These are phyloP conservation scores for Amphiprion percula DNA, from an alignment of 2,113 vertebrate species.

Conservation along the genomic window DNA sequence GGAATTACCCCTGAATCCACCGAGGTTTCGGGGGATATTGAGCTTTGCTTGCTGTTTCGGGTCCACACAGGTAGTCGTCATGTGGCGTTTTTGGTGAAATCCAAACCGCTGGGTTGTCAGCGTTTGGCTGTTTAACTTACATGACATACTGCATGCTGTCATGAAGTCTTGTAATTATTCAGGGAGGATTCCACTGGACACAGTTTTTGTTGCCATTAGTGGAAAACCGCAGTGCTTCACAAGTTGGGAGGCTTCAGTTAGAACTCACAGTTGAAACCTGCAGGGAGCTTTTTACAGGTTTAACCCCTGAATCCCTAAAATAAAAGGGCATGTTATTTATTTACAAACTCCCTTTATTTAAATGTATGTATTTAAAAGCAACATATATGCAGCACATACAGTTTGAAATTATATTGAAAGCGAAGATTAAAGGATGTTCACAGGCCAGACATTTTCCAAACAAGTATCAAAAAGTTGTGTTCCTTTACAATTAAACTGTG, in stretches of 20 bases:
- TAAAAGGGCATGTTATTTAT: too few relatives aligned
- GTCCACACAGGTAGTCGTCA: slow-evolving; percentile 59
- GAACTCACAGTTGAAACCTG: neutral
- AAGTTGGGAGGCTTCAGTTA: neutral
- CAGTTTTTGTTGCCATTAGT: slow-evolving; percentile 6
- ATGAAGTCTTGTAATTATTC: slow-evolving; percentile 49
- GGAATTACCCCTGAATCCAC: slow-evolving; percentile 53
- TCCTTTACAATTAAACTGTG: too few relatives aligned
- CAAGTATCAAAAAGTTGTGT: too few relatives aligned
- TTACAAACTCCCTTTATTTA: too few relatives aligned
- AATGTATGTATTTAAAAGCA: too few relatives aligned
- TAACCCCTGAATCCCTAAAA: too few relatives aligned
- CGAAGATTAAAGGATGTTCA: too few relatives aligned
- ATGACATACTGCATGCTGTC: slow-evolving; percentile 43
- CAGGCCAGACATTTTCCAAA: too few relatives aligned
- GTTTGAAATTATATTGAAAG: too few relatives aligned
- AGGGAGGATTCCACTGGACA: slow-evolving; percentile 30
- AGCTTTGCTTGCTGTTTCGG: slow-evolving; percentile 24
- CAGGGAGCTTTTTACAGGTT: neutral
- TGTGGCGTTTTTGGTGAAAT: slow-evolving; percentile 27
- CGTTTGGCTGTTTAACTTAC: slow-evolving; percentile 14
- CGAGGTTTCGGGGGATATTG: slow-evolving; percentile 38
- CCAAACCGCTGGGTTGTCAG: slow-evolving; percentile 38
- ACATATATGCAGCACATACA: too few relatives aligned
- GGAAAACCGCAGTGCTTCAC: neutral